Evolutionary conservation across 2,888 invertebrate genomes (phyloP).

Genomic region (Drosophila pegasa): DNA sequence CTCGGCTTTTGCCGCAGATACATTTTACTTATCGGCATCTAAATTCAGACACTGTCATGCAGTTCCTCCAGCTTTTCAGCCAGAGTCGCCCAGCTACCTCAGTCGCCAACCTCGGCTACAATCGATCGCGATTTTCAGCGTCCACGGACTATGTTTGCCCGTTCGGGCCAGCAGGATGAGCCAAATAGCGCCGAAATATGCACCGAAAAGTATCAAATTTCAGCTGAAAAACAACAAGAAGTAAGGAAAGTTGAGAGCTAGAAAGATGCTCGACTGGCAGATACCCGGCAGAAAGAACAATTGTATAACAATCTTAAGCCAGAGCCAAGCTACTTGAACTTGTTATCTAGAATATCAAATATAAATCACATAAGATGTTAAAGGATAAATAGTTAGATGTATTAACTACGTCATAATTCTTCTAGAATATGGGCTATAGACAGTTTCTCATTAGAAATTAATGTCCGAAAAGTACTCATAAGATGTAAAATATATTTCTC

Average conservation of each 20-base stretch:
- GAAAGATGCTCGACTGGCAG: constrained; percentile 1
- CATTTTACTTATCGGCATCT: constrained; percentile 80
- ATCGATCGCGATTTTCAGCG: constrained; percentile 27
- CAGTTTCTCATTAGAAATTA: not conserved
- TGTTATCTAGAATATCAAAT: not conserved
- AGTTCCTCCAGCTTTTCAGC: constrained; percentile 30
- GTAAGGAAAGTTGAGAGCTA: constrained; percentile 6
- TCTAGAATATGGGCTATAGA: not conserved
- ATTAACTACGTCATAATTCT: not conserved
- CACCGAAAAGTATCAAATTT: constrained; percentile 72
- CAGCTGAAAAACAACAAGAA: constrained; percentile 28
- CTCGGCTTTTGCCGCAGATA: constrained; percentile 72
- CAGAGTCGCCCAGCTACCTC: constrained; percentile 10
- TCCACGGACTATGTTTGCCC: constrained; percentile 27
- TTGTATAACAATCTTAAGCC: not conserved
- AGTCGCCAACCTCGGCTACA: constrained; percentile 6
- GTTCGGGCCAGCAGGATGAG: constrained; percentile 29
- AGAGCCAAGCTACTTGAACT: not conserved
- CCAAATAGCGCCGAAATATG: constrained; percentile 39
- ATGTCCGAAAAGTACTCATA: not conserved
- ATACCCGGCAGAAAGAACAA: not conserved
- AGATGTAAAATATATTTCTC: not conserved
- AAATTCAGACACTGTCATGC: constrained; percentile 71
- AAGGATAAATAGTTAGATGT: not conserved
- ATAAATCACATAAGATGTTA: no score